A percentile compares a stretch with the other conserved stretches of the same genome.
Conservation (phyloP, 2,797 vertebrate species). For the Apodemus agrarius region DNA sequence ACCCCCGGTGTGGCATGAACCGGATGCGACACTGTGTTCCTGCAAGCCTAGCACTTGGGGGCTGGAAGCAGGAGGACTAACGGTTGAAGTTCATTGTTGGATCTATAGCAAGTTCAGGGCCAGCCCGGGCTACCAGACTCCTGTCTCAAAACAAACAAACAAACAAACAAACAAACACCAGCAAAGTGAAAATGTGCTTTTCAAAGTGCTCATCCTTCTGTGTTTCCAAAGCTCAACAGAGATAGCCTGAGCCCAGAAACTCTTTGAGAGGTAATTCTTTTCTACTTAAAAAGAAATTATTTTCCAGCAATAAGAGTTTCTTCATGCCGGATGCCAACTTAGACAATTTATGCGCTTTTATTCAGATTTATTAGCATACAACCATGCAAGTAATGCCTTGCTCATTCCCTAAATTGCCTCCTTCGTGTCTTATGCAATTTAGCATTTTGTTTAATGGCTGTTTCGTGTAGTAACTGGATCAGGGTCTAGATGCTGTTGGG, state of each 20-base stretch:
- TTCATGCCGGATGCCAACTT: background rate
- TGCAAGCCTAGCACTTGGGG: background rate
- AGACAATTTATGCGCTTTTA: constrained; percentile 29
- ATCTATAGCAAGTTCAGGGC: background rate
- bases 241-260: background rate
- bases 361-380: constrained; percentile 36
- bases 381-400: background rate
- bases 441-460: background rate
- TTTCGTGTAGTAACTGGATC: background rate
- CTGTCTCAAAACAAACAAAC: background rate
- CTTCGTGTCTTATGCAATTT: background rate
- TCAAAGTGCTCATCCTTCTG: background rate
- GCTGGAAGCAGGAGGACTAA: background rate
- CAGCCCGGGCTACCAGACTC: background rate
- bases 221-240: background rate
- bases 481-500: background rate
- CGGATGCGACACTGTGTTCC: no score
- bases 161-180: background rate
- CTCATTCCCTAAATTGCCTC: background rate
- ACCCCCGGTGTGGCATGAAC: no score
- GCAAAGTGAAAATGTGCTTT: background rate
- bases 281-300: background rate
- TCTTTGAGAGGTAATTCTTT: background rate
- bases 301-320: background rate
- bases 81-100: background rate